Evolutionary conservation across 2,113 vertebrate species (phyloP).

Genomic region (Chaenogobius annularis): DNA sequence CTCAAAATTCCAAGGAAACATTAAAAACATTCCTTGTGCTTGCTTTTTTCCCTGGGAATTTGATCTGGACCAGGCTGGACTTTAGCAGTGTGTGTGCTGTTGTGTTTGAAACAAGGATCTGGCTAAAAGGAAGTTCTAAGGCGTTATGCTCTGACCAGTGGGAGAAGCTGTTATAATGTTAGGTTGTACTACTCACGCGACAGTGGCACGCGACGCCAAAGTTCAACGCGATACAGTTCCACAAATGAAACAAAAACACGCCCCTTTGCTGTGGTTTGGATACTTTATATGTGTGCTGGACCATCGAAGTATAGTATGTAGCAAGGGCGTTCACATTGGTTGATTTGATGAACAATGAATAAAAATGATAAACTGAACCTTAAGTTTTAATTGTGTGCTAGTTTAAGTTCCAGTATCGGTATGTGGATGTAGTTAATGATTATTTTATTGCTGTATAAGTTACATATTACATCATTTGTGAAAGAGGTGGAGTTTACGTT

Average conservation of each 20-base stretch:
- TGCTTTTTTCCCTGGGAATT: conserved; percentile 63
- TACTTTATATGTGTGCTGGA: not conserved
- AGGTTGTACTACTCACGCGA: conserved; percentile 46
- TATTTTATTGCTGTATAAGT: not conserved
- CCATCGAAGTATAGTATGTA: conserved; percentile 8
- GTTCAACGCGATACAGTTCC: conserved; percentile 40
- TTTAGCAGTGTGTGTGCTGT: conserved; percentile 43
- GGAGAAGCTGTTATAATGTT: conserved; percentile 68
- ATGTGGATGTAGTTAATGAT: not conserved
- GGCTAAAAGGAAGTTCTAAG: conserved; percentile 36
- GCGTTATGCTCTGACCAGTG: conserved; percentile 35
- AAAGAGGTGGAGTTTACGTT: not conserved
- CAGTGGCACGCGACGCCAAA: conserved; percentile 57
- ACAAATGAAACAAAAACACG: conserved; percentile 48
- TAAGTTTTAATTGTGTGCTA: not conserved
- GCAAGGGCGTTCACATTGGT: not conserved
- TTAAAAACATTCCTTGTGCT: conserved; percentile 45
- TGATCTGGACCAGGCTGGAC: conserved; percentile 28
- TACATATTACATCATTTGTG: not conserved
- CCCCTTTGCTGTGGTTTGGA: conserved; percentile 8
- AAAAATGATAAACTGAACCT: not conserved
- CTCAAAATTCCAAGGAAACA: conserved; percentile 48
- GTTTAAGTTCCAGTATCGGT: not conserved
- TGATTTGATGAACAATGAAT: not conserved
- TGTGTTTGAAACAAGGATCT: conserved; percentile 50